Percentiles rank a stretch among this genome's conserved stretches.
These are phyloP conservation scores for Alcedo atthis DNA, from an alignment of 2,797 vertebrate species.

Conservation along the genomic window DNA sequence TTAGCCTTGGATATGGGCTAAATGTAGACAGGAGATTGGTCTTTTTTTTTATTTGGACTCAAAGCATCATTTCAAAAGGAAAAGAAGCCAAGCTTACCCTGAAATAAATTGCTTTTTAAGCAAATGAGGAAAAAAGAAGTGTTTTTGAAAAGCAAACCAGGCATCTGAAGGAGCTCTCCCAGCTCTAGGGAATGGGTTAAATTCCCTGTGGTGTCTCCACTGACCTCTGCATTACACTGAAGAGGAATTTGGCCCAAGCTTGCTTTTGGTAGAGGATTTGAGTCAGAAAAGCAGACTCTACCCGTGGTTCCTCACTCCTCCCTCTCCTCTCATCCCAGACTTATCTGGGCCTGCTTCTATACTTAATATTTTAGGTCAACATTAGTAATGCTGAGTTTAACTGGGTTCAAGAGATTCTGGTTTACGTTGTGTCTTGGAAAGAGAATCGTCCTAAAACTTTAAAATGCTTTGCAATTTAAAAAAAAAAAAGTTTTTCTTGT, in stretches of 20 bases:
- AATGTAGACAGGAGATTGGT: neutral
- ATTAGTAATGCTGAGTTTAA: constrained; percentile 9
- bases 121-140: neutral
- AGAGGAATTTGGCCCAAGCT: constrained; percentile 37
- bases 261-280: constrained; percentile 8
- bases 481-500: neutral
- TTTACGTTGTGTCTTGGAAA: neutral
- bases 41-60: neutral
- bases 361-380: constrained; percentile 17
- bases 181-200: constrained; percentile 13
- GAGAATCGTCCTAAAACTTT: neutral
- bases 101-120: neutral
- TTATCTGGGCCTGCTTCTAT: constrained; percentile 1
- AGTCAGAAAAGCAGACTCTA: constrained; percentile 8
- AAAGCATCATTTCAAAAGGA: neutral
- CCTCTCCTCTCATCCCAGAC: neutral
- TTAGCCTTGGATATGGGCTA: neutral
- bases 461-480: neutral
- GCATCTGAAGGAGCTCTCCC: neutral
- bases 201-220: neutral
- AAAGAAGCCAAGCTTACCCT: neutral
- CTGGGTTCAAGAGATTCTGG: neutral
- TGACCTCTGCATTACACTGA: constrained; percentile 28
- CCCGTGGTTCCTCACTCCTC: constrained; percentile 1
- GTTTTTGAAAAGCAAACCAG: neutral